phyloP scores from a whole-genome alignment of 1,140 invertebrate genomes.

The Drosophila tristis region DNA sequence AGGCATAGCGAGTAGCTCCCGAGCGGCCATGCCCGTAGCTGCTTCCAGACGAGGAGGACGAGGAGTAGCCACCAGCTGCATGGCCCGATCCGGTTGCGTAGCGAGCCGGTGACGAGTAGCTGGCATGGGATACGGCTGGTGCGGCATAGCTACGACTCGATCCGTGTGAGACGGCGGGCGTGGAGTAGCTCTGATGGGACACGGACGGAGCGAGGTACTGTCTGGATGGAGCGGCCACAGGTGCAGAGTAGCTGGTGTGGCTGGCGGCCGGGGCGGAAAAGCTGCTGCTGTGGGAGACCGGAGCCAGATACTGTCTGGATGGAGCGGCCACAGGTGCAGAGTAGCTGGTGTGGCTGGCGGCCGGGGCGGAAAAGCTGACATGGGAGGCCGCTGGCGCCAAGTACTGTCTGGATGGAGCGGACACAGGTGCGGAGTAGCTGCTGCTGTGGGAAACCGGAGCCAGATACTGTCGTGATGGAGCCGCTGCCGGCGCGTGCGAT shows the following conservation, averaged over 20 bases:
- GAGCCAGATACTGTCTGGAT: constrained; percentile 51
- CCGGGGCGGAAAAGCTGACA: too few species aligned
- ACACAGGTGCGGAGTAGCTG: constrained; percentile 37
- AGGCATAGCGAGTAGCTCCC: constrained; percentile 39
- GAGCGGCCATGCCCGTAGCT: constrained; percentile 2
- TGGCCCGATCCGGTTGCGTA: constrained; percentile 29
- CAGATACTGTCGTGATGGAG: constrained; percentile 54
- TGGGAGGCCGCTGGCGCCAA: constrained; percentile 34
- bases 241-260: constrained; percentile 43
- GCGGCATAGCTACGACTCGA: constrained; percentile 27
- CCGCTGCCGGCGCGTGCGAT: constrained; percentile 14
- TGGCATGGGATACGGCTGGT: constrained; percentile 35
- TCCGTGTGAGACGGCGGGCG: constrained; percentile 7
- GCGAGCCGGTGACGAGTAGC: constrained; percentile 27
- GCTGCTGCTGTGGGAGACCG: constrained; percentile 25
- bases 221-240: constrained; percentile 42
- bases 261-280: too few species aligned
- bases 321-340: too few species aligned
- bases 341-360: too few species aligned
- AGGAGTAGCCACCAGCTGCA: constrained; percentile 17
- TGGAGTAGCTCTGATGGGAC: constrained; percentile 10
- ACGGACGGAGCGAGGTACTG: constrained; percentile 38
- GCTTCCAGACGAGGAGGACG: too few species aligned
- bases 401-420: constrained; percentile 54
- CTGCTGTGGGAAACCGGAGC: constrained; percentile 28